Evolutionary conservation across 1,140 invertebrate species (phyloP), one percentile per base, ranked within the genome.

Genomic region (Drosophila mauritiana): DNA sequence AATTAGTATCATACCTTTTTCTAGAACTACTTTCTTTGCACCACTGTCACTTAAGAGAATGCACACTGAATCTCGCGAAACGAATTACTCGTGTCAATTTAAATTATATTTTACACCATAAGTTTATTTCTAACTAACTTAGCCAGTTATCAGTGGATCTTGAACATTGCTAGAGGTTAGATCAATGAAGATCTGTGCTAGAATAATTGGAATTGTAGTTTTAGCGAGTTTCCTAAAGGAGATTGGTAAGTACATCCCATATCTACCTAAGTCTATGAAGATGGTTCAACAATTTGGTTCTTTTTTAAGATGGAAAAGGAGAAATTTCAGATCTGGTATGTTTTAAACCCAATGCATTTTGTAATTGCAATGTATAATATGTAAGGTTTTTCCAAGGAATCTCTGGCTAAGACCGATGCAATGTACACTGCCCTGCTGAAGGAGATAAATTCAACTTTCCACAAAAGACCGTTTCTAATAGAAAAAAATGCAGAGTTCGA

Each of bases 401-500:
- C 53, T 5, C 22, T 55, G 20, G 6, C 20, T 5, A 39, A 39
- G 1, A 8, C 17, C 1, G 40, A 27, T 31, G 54, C 12, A 2
- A 34, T 34, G 40, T 27, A 34, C 15, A 57, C 27, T 34, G 27
- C 11, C 15, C n/a, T 57, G 20, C 27, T 57, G 3, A 45, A 45
- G 4, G 40, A 57, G 4, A 31, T 45, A 7, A 45, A 57, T 27
- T 34, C 54, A 1, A 57, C 54, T 10, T 57, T 20, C 6, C 15
- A 34, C 4, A 45, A 4, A 4, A 43, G 54, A 27, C 39, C 39
- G 20, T n/a, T 3, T 0, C 17, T 34, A 5, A 11, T 22, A 43
- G 25, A 39, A 11, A 56, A 56, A 25, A 56, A 43, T 17, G 8
- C 11, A 0, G 54, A 56, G 5, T 56, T 56, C 3, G 54, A 56